Evolutionary conservation across 2,797 vertebrate species (phyloP), one percentile per base, ranked within the genome.

Genomic region (Uromys caudimaculatus): DNA sequence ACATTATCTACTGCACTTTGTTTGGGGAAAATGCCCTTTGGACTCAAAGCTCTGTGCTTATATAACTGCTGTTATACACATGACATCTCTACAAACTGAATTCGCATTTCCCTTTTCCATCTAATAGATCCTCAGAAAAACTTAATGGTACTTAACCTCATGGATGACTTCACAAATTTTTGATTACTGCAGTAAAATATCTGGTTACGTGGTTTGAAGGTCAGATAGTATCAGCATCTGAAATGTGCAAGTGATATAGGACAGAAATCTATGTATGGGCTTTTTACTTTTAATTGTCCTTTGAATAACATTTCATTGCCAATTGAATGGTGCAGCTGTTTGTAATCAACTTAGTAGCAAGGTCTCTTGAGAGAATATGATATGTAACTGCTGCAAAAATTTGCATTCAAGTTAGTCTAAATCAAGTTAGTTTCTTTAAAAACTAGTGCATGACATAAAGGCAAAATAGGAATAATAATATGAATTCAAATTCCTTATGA

Each of bases 201-300:
- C 16, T 97, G 73, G 32, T 47, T 94, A 97, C 75, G 24, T 91
- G 62, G 75, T 84, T 97, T 97, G 96, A 98, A 98, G 93, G 95
- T 97, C 89, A 96, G 50, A 97, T 60, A 97, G 64, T 78, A 97
- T 7, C 50, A 97, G 58, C 76, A 19, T 64, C 27, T 92, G 78
- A 90, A 14, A n/a, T 93, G 11, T 60, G 56, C 54, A 94, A 96
- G 23, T 64, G 41, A 89, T 94, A 35, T 21, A 92, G 54, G 92
- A 38, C 38, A 81, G 58, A 92, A 56, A n/a, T 54, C 23, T 69
- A 17, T 67, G 91, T 64, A 90, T 96, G 12, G 64, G 94, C 54
- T 89, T 6, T 93, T 89, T 96, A 60, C 38, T 41, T 90, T 94
- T 17, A 23, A 89, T 96, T 85, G 41, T 87, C 41, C 58, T 97